A percentile compares a stretch with the other conserved stretches of the same genome.
phyloP scores from a whole-genome alignment of 2,888 invertebrate species.

The Synergus umbraculus region DNA sequence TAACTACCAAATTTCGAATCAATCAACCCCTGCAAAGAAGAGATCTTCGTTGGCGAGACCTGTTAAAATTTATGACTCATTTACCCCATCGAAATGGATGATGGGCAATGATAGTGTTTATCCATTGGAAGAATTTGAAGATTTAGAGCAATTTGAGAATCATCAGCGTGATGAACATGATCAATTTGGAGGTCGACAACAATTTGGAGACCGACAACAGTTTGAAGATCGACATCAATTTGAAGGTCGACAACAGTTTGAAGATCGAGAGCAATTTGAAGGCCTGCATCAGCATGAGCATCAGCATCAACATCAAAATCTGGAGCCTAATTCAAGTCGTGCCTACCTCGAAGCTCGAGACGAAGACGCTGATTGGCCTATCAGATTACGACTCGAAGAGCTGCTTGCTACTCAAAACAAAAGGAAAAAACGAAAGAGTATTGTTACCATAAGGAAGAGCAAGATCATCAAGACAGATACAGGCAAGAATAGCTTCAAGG shows the following conservation, averaged over 20 bases:
- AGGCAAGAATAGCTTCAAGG: slow-evolving; percentile 67
- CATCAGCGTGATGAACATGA: not conserved
- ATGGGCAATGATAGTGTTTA: not conserved
- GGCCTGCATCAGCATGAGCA: not conserved
- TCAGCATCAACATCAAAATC: not conserved
- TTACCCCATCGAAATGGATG: slow-evolving; percentile 59
- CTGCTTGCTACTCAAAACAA: slow-evolving; percentile 71
- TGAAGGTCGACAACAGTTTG: slow-evolving; percentile 44
- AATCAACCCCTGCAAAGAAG: slow-evolving; percentile 67
- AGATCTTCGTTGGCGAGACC: slow-evolving; percentile 73
- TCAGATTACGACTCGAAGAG: slow-evolving; percentile 70
- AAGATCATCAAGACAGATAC: slow-evolving; percentile 65
- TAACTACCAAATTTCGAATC: slow-evolving; percentile 40
- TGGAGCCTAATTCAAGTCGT: slow-evolving; percentile 33
- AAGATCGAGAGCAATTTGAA: slow-evolving; percentile 48
- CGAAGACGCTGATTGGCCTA: slow-evolving; percentile 66
- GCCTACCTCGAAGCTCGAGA: slow-evolving; percentile 44
- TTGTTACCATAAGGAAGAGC: slow-evolving; percentile 61
- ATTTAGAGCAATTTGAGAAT: not conserved
- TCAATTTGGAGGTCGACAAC: slow-evolving; percentile 44
- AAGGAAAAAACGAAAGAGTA: slow-evolving; percentile 63
- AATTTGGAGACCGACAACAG: slow-evolving; percentile 44
- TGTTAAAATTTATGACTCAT: slow-evolving; percentile 72
- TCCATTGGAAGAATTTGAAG: not conserved
- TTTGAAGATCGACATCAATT: slow-evolving; percentile 44